Percentiles rank a stretch among this genome's conserved stretches.
phyloP scores from a whole-genome alignment of 2,113 vertebrate species.

The Solea solea region DNA sequence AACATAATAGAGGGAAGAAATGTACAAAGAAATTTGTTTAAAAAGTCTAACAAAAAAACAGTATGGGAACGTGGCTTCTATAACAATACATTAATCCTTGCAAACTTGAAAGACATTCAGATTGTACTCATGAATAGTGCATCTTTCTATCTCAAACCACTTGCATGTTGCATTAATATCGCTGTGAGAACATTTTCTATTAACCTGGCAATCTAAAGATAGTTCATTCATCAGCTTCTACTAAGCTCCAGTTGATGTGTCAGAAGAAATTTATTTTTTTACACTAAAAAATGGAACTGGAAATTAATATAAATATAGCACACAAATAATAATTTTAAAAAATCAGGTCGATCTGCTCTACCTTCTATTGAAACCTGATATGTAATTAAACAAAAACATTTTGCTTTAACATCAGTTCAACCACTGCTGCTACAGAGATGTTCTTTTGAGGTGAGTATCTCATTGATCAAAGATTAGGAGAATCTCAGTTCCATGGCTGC shows the following conservation, averaged over 20 bases:
- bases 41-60: background rate
- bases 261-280: background rate
- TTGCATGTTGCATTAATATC: background rate
- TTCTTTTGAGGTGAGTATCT: background rate
- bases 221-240: background rate
- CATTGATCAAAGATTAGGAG: slow-evolving; percentile 3
- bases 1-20: background rate
- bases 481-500: background rate
- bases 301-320: background rate
- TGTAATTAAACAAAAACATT: background rate
- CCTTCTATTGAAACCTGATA: background rate
- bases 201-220: background rate
- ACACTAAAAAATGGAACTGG: background rate
- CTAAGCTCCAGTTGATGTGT: background rate
- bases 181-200: background rate
- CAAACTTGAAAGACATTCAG: background rate
- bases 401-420: background rate
- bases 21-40: background rate
- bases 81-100: background rate
- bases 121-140: background rate
- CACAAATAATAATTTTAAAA: background rate
- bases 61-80: background rate
- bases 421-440: no score
- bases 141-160: background rate
- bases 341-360: background rate